Evolutionary conservation across 2,797 vertebrate species (phyloP).

Genomic region (Percopsis omiscomaycus): DNA sequence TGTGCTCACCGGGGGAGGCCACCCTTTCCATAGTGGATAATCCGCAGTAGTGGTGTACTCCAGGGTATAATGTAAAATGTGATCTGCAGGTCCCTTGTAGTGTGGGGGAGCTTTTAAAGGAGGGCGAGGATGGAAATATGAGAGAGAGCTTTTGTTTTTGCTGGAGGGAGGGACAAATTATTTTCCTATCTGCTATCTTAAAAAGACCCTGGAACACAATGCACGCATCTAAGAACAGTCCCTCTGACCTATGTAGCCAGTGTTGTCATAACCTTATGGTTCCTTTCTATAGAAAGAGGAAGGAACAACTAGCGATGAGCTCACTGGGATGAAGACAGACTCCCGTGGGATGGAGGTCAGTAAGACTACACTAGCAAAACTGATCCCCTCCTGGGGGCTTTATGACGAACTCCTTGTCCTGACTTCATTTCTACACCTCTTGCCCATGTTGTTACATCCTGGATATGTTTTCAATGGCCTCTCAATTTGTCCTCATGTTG

Average conservation of each 20-base stretch:
- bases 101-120: slow-evolving; percentile 2
- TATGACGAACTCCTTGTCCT: slow-evolving; percentile 23
- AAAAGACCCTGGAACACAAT: slow-evolving; percentile 12
- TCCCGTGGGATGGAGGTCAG: slow-evolving; percentile 31
- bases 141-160: slow-evolving; percentile 5
- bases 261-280: slow-evolving; percentile 12
- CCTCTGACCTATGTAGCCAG: slow-evolving; percentile 10
- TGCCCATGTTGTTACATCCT: slow-evolving; percentile 22
- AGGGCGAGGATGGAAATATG: slow-evolving; percentile 3
- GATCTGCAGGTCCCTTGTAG: slow-evolving; percentile 11
- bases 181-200: slow-evolving; percentile 11
- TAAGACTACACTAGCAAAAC: slow-evolving; percentile 22
- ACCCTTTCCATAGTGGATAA: slow-evolving; percentile 4
- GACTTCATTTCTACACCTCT: slow-evolving; percentile 27
- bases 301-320: slow-evolving; percentile 10
- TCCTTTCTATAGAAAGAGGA: slow-evolving; percentile 1
- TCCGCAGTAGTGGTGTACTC: neutral
- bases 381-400: slow-evolving; percentile 22
- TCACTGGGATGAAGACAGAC: no score
- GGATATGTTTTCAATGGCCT: slow-evolving; percentile 19
- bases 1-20: slow-evolving; percentile 39
- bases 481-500: slow-evolving; percentile 18
- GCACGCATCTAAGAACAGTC: neutral
- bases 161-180: slow-evolving; percentile 9
- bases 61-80: slow-evolving; percentile 19